Percentiles rank a stretch among this genome's conserved stretches.
These are phyloP conservation scores for Osedax frankpressi DNA, from an alignment of 2,888 invertebrate species.

Conservation along the genomic window DNA sequence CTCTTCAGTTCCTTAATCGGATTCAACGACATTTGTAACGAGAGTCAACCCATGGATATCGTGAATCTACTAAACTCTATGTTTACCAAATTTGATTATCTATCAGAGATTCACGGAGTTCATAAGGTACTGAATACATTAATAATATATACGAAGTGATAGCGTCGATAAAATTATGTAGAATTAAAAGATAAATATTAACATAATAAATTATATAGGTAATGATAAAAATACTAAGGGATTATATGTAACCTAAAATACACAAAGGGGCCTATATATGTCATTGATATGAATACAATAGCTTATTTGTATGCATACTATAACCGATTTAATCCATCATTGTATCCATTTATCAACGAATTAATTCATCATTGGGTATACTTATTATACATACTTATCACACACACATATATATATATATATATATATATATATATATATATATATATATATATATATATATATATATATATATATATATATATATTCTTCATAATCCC, in stretches of 20 bases:
- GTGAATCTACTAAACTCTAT: slow-evolving; percentile 87
- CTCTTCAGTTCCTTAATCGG: slow-evolving; percentile 90
- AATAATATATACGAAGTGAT: background rate
- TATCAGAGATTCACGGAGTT: slow-evolving; percentile 76
- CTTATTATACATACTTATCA: too few relatives aligned
- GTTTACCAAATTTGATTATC: slow-evolving; percentile 74
- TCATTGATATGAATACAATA: too few relatives aligned
- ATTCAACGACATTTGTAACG: slow-evolving; percentile 84
- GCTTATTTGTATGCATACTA: too few relatives aligned
- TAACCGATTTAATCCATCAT: too few relatives aligned
- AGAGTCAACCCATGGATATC: slow-evolving; percentile 85
- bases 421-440: background rate
- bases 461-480: background rate
- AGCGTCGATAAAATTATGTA: too few relatives aligned
- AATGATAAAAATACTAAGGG: background rate
- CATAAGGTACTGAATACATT: too few relatives aligned
- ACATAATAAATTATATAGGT: background rate
- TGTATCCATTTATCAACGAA: too few relatives aligned
- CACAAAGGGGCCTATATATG: too few relatives aligned
- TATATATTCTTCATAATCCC: background rate
- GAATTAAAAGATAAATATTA: too few relatives aligned
- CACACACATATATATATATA: background rate
- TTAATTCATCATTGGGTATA: too few relatives aligned
- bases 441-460: background rate
- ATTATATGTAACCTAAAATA: too few relatives aligned